Conservation (phyloP, 2,113 vertebrate species). For the Haemorhous mexicanus region DNA sequence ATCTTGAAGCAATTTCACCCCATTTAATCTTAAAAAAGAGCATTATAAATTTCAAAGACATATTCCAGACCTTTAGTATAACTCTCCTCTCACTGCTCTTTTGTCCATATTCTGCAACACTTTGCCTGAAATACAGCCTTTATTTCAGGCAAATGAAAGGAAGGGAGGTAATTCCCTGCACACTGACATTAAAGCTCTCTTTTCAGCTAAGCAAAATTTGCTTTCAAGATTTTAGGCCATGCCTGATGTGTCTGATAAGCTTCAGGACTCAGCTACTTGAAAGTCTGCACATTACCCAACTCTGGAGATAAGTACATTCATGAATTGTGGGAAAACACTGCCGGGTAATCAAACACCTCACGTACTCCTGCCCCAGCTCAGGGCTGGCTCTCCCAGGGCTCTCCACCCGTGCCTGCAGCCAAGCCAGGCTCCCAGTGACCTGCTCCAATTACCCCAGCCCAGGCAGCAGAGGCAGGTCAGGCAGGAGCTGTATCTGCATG, state of each 20-base stretch:
- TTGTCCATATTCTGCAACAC: not conserved
- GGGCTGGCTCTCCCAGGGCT: not conserved
- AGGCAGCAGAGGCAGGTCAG: not conserved
- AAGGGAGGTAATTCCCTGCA: not conserved
- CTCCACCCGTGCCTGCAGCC: not conserved
- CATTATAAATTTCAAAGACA: not conserved
- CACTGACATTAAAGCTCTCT: not conserved
- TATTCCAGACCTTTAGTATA: not conserved
- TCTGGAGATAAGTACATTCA: not conserved
- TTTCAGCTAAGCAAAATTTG: slow-evolving; percentile 8
- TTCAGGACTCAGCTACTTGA: slow-evolving; percentile 9
- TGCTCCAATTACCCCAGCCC: not conserved
- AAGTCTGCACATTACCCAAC: not conserved
- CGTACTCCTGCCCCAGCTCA: not conserved
- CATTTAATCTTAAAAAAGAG: not conserved
- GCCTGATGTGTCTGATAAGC: slow-evolving; percentile 18
- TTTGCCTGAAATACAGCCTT: not conserved
- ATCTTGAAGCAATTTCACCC: not conserved
- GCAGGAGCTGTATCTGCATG: not conserved
- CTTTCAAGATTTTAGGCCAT: slow-evolving; percentile 1
- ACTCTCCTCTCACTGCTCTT: not conserved
- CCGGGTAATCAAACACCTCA: not conserved
- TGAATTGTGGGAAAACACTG: not conserved
- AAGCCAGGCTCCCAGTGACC: not conserved
- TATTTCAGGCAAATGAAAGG: slow-evolving; percentile 10